Percentiles rank a stretch among this genome's conserved stretches.
phyloP scores from a whole-genome alignment of 2,888 invertebrate species.

The Mesorhabditis belari region DNA sequence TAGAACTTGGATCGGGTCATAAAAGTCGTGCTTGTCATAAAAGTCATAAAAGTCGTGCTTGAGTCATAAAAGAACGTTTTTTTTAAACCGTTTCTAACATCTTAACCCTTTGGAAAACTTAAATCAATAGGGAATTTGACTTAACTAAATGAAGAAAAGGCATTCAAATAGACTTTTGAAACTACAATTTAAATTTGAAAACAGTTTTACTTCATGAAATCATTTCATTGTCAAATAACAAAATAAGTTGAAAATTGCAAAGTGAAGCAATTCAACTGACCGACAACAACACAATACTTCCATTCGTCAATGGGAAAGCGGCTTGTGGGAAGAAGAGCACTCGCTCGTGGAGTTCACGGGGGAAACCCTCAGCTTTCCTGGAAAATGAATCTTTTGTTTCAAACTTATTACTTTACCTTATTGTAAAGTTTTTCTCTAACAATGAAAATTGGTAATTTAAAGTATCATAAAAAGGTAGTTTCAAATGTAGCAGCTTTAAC shows the following conservation, averaged over 20 bases:
- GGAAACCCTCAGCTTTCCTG: conserved; percentile 28
- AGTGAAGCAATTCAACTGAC: conserved; percentile 22
- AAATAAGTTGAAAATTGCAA: not conserved
- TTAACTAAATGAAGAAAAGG: too few species aligned
- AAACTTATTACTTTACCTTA: not conserved
- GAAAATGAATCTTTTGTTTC: conserved; percentile 8
- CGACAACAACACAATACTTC: conserved; percentile 37
- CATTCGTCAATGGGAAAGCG: conserved; percentile 44
- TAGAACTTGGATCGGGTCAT: not conserved
- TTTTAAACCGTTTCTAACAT: too few species aligned
- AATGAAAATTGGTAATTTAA: not conserved
- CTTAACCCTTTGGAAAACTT: too few species aligned
- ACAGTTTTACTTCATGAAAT: conserved; percentile 4
- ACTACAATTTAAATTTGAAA: not conserved
- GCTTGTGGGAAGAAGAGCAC: conserved; percentile 46
- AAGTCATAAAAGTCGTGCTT: too few species aligned
- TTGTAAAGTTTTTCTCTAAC: not conserved
- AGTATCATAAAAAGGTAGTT: too few species aligned
- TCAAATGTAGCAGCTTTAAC: too few species aligned
- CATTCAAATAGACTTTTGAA: not conserved
- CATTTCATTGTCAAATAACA: not conserved
- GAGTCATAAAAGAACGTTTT: too few species aligned
- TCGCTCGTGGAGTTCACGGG: conserved; percentile 38
- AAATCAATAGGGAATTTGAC: too few species aligned
- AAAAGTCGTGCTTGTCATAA: too few species aligned